Conservation (phyloP, 2,797 vertebrate species). For the Momotus momota region DNA sequence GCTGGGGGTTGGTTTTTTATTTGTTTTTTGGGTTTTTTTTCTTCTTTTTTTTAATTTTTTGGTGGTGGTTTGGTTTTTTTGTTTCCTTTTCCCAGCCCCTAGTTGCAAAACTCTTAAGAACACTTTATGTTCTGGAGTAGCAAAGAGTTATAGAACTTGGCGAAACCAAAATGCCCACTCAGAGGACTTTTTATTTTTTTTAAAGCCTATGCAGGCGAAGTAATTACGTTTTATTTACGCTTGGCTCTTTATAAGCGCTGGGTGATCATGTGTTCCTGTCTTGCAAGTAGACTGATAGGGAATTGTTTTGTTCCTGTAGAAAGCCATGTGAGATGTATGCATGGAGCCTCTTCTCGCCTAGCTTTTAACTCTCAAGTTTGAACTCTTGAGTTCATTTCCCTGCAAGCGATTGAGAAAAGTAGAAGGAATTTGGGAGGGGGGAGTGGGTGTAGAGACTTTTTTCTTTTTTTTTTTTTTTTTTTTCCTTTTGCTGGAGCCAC, state of each 20-base stretch:
- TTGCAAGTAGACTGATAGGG: fast-evolving
- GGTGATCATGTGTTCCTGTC: background rate
- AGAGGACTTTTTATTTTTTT: background rate
- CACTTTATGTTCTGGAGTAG: background rate
- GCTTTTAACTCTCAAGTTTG: background rate
- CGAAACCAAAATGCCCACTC: background rate
- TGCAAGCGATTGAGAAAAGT: background rate
- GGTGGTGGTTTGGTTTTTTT: background rate
- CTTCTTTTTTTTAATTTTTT: no score
- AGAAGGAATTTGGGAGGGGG: fast-evolving
- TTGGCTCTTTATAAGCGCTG: fast-evolving
- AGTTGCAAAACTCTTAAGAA: background rate
- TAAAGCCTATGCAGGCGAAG: background rate
- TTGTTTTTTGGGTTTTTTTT: background rate
- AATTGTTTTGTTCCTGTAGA: background rate
- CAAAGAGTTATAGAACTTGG: background rate
- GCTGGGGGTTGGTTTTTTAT: background rate
- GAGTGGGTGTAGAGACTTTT: fast-evolving
- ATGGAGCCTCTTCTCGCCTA: fast-evolving
- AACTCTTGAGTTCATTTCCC: background rate
- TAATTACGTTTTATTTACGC: background rate
- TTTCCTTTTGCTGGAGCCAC: background rate
- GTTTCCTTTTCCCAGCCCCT: fast-evolving
- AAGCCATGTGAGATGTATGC: background rate
- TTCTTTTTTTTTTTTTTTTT: no score